Percentiles rank a stretch among this genome's conserved stretches.
Conservation (phyloP, 1,140 invertebrate species). For the Pygmarrhopalites habei region DNA sequence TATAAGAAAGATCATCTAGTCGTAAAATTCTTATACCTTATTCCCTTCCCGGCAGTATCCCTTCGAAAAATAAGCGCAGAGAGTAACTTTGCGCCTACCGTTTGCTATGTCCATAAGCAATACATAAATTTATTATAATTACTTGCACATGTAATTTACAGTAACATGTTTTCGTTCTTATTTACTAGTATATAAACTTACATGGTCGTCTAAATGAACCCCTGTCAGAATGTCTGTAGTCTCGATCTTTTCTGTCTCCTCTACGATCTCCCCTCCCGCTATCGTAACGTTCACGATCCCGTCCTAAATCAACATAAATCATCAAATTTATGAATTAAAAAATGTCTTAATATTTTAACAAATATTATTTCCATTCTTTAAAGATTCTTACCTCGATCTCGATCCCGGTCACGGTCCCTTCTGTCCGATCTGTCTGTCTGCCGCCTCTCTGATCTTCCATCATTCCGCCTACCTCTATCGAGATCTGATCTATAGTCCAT, state of each 20-base stretch:
- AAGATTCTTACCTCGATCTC: too few species aligned
- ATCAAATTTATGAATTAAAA: too few species aligned
- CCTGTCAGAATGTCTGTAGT: conserved; percentile 27
- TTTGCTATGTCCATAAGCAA: background rate
- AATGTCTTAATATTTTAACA: background rate
- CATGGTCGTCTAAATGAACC: background rate
- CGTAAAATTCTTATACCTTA: too few species aligned
- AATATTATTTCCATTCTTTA: background rate
- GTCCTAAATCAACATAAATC: too few species aligned
- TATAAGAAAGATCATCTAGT: too few species aligned
- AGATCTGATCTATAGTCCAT: background rate
- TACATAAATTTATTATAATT: background rate
- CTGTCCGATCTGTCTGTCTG: background rate
- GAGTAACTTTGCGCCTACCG: conserved; percentile 7
- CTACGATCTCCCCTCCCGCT: conserved; percentile 7
- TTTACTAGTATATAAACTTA: background rate
- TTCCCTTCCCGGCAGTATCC: conserved; percentile 21
- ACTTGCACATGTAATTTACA: background rate
- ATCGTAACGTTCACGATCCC: too few species aligned
- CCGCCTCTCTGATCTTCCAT: background rate
- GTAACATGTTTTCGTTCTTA: background rate
- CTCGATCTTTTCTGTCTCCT: conserved; percentile 23
- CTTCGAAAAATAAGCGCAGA: conserved; percentile 24
- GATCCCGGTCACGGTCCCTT: background rate
- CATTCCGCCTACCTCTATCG: background rate